Base-by-base conservation (phyloP, 2,888 invertebrate genomes). In the Thyatira batis region DNA sequence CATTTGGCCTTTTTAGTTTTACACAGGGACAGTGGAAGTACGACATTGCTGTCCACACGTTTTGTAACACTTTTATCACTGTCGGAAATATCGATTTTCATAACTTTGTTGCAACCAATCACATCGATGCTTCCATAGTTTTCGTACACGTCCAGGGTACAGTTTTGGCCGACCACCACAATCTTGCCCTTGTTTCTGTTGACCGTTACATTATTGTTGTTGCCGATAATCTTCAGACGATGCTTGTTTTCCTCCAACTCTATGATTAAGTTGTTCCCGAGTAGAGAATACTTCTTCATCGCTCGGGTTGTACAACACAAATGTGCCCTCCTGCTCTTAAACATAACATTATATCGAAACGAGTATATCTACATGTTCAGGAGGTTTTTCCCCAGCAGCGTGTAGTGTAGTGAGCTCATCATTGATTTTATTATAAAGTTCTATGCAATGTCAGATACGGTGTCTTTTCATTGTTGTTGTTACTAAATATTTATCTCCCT, bases 161-260 rank as follows among this genome's bases (percentile, higher is more conserved):
- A 80, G 50, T 76, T 68, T 20, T 65, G 58, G 3, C 81, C 84
- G 13, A 77, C 62, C 58, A 82, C 65, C n/a, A 62, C 57, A 45
- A 82, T 73, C 53, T 66, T 67, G 11, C 80, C 80, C 23, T 70
- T 60, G 55, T 83, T 83, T 43, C 65, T 73, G 10, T 59, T 50
- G 50, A 82, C 78, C 48, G 65, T 73, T n/a, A 84, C 70, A 28
- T 64, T 63, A 55, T 80, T 83, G 53, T 80, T 76, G 45, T 77
- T 65, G 4, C 83, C 83, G 30, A 77, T 59, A 48, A 83, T 77
- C 54, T 71, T 73, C 46, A 82, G 58, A n/a, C 56, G 61, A 51
- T 72, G 61, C 39, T 62, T 62, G 58, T 84, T 84, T 53, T 74
- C 67, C 2, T 55, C 55, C 61, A 82, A 68, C 52, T 75, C 72